Conservation (phyloP, 64 coral and sea anemone species). For the Dendronephthya gigantea region DNA sequence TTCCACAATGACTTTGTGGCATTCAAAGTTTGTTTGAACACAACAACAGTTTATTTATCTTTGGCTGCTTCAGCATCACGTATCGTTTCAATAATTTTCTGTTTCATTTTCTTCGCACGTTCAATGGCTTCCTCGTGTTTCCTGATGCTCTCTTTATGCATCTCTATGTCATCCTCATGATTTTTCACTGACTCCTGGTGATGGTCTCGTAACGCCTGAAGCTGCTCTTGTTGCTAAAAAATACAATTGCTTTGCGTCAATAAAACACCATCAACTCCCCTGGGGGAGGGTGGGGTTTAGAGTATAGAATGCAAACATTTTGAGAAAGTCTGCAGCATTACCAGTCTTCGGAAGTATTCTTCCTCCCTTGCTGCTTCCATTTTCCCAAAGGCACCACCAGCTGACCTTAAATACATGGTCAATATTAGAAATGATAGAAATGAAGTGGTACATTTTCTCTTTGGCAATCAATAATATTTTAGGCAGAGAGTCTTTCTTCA, state of each 20-base stretch:
- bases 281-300: no score
- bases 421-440: not conserved
- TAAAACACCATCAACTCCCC: not conserved
- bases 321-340: not conserved
- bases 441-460: not conserved
- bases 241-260: not conserved
- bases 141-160: conserved; percentile 48
- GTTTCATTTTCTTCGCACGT: conserved; percentile 30
- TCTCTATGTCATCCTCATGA: conserved; percentile 44
- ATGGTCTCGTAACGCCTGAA: conserved; percentile 39
- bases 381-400: conserved; percentile 90
- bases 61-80: not conserved
- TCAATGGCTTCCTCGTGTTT: conserved; percentile 36
- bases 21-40: not conserved
- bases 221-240: conserved; percentile 46
- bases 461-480: not conserved
- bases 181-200: conserved; percentile 19
- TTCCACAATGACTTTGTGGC: no score
- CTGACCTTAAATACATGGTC: conserved; percentile 39
- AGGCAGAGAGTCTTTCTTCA: not conserved
- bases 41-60: not conserved
- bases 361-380: conserved; percentile 90
- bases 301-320: no score
- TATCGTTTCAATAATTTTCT: not conserved
- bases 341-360: conserved; percentile 77